phyloP scores from a whole-genome alignment of 2,888 invertebrate species.

The Trichacis sp. region DNA sequence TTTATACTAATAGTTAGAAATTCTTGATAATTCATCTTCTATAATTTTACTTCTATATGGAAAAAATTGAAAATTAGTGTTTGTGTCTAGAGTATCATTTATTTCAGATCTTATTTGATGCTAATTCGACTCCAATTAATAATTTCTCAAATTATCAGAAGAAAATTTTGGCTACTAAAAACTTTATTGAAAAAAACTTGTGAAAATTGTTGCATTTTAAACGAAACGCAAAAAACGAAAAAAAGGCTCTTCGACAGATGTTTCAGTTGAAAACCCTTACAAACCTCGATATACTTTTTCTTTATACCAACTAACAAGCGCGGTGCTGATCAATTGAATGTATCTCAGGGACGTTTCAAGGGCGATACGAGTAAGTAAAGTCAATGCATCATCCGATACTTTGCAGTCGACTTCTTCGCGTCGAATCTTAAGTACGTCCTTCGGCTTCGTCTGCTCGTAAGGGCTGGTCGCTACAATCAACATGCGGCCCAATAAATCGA shows the following conservation, averaged over 20 bases:
- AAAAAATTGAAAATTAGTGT: too few relatives aligned
- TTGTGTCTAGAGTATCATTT: too few relatives aligned
- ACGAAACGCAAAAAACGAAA: background rate
- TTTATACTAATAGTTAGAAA: too few relatives aligned
- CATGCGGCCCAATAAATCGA: slow-evolving; percentile 94
- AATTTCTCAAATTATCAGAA: too few relatives aligned
- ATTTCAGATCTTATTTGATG: too few relatives aligned
- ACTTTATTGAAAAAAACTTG: too few relatives aligned
- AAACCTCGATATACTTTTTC: slow-evolving; percentile 86
- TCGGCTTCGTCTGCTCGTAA: slow-evolving; percentile 88
- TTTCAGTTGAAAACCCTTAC: slow-evolving; percentile 8
- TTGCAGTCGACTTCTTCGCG: slow-evolving; percentile 99
- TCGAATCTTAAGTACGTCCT: slow-evolving; percentile 92
- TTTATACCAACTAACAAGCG: slow-evolving; percentile 87
- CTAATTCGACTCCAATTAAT: too few relatives aligned
- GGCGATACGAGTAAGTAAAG: slow-evolving; percentile 92
- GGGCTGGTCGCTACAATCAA: slow-evolving; percentile 93
- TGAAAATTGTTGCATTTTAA: too few relatives aligned
- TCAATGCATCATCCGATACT: slow-evolving; percentile 90
- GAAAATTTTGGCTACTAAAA: too few relatives aligned
- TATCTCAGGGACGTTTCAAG: slow-evolving; percentile 94
- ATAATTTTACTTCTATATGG: too few relatives aligned
- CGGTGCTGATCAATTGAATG: slow-evolving; percentile 96
- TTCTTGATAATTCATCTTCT: too few relatives aligned
- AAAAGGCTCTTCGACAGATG: background rate